Evolutionary conservation across 2,797 vertebrate species (phyloP).

Genomic region (Acropternis orthonyx): DNA sequence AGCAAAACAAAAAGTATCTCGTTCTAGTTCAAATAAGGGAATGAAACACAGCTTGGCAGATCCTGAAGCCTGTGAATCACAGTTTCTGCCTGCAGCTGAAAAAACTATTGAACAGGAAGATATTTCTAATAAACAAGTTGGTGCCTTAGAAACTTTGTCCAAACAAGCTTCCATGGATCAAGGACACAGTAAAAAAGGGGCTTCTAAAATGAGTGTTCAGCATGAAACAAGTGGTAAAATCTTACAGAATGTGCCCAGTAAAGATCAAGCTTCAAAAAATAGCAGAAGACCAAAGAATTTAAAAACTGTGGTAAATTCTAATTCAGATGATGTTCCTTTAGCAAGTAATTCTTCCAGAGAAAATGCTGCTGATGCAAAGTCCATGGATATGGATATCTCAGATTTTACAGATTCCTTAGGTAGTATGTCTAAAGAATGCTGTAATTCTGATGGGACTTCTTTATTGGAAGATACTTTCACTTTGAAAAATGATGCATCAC

Average conservation of each 20-base stretch:
- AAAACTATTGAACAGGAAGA: conserved; percentile 51
- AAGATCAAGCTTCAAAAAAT: conserved; percentile 42
- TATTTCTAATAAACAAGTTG: conserved; percentile 38
- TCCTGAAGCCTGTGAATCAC: neutral
- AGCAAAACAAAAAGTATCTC: conserved; percentile 36
- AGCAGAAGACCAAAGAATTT: conserved; percentile 52
- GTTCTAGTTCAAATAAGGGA: conserved; percentile 15
- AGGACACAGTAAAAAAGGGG: conserved; percentile 21
- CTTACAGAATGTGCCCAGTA: neutral
- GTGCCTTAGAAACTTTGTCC: conserved; percentile 32
- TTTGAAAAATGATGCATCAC: neutral
- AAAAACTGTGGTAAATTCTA: conserved; percentile 36
- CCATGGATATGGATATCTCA: neutral
- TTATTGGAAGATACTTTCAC: neutral
- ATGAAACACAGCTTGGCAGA: conserved; percentile 26
- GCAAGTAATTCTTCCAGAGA: conserved; percentile 32
- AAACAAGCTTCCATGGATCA: conserved; percentile 38
- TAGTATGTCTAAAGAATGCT: conserved; percentile 3
- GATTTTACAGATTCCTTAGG: neutral
- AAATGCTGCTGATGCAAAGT: conserved; percentile 21
- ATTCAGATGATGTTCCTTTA: conserved; percentile 21
- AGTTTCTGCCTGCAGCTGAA: conserved; percentile 33
- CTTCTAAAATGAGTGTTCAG: neutral
- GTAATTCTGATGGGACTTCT: neutral
- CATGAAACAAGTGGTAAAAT: neutral